Percentiles rank a stretch among this genome's conserved stretches.
Evolutionary conservation across 1,140 invertebrate genomes (phyloP).

Genomic region (Pentalonia nigronervosa): DNA sequence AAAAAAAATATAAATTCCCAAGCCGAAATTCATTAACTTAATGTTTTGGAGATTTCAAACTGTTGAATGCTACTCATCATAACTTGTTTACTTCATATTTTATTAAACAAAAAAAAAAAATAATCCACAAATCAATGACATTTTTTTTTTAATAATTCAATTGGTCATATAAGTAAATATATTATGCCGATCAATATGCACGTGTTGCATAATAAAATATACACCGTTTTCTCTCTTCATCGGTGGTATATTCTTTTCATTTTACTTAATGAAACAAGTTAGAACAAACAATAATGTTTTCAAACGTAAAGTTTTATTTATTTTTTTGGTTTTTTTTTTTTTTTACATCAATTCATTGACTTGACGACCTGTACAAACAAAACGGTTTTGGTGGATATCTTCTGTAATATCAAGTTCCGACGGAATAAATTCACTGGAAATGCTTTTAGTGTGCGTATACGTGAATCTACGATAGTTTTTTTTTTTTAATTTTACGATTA

Average conservation of each 20-base stretch:
- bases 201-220: neutral
- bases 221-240: neutral
- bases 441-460: neutral
- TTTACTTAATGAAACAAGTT: neutral
- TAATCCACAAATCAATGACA: neutral
- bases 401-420: neutral
- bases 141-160: neutral
- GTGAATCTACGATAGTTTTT: neutral
- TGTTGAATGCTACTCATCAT: neutral
- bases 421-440: neutral
- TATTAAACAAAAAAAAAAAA: neutral
- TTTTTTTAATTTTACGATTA: slow-evolving; percentile 23
- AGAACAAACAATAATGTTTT: neutral
- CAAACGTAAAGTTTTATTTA: neutral
- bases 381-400: neutral
- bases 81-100: neutral
- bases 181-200: neutral
- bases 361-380: neutral
- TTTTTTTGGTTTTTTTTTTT: neutral
- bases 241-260: neutral
- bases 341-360: neutral
- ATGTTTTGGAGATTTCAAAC: neutral
- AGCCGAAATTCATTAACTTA: neutral
- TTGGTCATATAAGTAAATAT: neutral
- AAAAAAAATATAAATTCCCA: neutral